Conservation (phyloP, 2,113 vertebrate genomes). For the Empidonax alnorum region DNA sequence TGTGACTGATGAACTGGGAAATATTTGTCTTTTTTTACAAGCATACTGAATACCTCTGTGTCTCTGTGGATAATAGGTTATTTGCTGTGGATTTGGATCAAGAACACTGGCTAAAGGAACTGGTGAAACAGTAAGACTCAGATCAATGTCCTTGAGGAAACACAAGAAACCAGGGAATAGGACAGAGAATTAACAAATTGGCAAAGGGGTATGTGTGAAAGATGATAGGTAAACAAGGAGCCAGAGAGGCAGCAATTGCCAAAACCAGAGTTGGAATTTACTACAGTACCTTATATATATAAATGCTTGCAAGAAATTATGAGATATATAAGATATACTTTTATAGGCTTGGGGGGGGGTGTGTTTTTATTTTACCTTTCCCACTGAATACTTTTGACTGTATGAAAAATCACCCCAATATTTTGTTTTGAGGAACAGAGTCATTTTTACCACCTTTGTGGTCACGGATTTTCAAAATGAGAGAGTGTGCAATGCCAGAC, state of each 20-base stretch:
- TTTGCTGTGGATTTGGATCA: conserved; percentile 53
- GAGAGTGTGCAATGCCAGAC: not conserved
- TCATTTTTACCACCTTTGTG: not conserved
- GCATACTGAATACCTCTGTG: not conserved
- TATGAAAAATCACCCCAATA: not conserved
- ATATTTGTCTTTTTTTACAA: conserved; percentile 34
- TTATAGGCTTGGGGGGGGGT: not conserved
- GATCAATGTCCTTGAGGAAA: conserved; percentile 42
- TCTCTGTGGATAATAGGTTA: conserved; percentile 39
- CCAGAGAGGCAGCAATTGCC: conserved; percentile 11
- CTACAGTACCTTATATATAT: not conserved
- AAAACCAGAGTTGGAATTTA: conserved; percentile 21
- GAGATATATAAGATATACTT: not conserved
- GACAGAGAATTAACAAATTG: conserved; percentile 11
- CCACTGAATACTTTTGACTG: not conserved
- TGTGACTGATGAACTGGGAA: conserved; percentile 31
- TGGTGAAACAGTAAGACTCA: not conserved
- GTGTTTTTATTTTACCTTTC: not conserved
- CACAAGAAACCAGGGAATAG: conserved; percentile 2
- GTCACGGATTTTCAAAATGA: not conserved
- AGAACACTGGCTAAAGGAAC: not conserved
- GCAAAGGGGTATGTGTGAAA: conserved; percentile 27
- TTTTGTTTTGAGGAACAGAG: not conserved
- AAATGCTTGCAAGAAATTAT: not conserved
- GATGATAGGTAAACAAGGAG: conserved; percentile 41